Evolutionary conservation across 2,888 invertebrate genomes (phyloP), one percentile per base, ranked within the genome.

Genomic region (Thelaira solivaga): DNA sequence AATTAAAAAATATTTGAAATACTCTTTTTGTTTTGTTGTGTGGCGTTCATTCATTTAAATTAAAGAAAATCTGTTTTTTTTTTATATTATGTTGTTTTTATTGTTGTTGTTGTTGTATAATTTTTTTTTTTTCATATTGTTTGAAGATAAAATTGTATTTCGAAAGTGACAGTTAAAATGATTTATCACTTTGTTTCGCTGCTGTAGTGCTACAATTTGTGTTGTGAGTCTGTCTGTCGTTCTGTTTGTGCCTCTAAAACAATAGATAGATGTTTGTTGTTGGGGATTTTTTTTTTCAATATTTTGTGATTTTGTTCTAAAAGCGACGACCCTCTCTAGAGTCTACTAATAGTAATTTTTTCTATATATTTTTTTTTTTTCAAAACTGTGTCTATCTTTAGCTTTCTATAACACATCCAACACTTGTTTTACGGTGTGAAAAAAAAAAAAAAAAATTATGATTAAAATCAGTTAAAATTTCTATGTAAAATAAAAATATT

Each of bases 81-180:
- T 26, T 43, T 53, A 49, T 26, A 24, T 31, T 29, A 43, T 43
- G 45, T 57, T 49, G n/a, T 55, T 55, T 11, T n/a, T 59, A 51
- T 59, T 61, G 39, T 62, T 79, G 65, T 34, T 71, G 71, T 20
- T 74, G 39, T 69, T 64, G 18, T 51, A n/a, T 59, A 4, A 39
- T 29, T n/a, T 36, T 18, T 72, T 49, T n/a, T n/a, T 55, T 51
- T 67, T 51, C 51, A 61, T 67, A 34, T 76, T 80, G 74, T 64
- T 53, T 84, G 86, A 86, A 87, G 87, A 88, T 88, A 88, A 88
- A 88, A 88, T 88, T 87, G 88, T 88, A 85, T 88, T 87, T 86
- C 86, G 84, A 88, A 88, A 88, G 87, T 88, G 88, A 88, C 88
- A 88, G 87, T 86, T 86, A 84, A 87, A 88, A 88, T 88, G 88